Conservation (phyloP, 2,888 invertebrate genomes). For the Argyresthia goedartella region DNA sequence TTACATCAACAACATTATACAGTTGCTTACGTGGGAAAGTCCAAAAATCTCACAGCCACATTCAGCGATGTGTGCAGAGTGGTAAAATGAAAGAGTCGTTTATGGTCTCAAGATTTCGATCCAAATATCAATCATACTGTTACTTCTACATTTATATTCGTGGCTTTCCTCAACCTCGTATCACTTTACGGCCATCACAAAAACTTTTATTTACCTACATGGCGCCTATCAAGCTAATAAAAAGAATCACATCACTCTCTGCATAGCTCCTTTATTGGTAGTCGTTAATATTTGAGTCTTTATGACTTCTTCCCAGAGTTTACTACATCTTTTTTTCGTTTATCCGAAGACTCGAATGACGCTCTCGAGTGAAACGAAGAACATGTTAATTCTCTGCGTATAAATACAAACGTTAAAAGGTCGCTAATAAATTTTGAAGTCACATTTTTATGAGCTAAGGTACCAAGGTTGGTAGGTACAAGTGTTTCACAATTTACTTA, state of each 20-base stretch:
- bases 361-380: slow-evolving; percentile 32
- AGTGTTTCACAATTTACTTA: too few species aligned
- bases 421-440: background rate
- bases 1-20: too few species aligned
- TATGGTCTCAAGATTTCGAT: too few species aligned
- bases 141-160: background rate
- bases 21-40: too few species aligned
- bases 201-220: slow-evolving; percentile 15
- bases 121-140: too few species aligned
- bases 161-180: background rate
- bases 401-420: slow-evolving; percentile 34
- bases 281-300: slow-evolving; percentile 62
- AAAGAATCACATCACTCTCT: slow-evolving; percentile 36
- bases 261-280: slow-evolving; percentile 50
- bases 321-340: slow-evolving; percentile 36
- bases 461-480: too few species aligned
- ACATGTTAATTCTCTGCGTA: slow-evolving; percentile 60
- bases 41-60: too few species aligned
- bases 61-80: too few species aligned
- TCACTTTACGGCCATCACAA: too few species aligned
- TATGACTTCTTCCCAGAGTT: slow-evolving; percentile 42
- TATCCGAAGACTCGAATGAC: background rate
- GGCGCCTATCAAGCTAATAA: slow-evolving; percentile 57
- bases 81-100: too few species aligned
- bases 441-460: background rate